Evolutionary conservation across 2,797 vertebrate species (phyloP).

Genomic region (Macropodus opercularis): DNA sequence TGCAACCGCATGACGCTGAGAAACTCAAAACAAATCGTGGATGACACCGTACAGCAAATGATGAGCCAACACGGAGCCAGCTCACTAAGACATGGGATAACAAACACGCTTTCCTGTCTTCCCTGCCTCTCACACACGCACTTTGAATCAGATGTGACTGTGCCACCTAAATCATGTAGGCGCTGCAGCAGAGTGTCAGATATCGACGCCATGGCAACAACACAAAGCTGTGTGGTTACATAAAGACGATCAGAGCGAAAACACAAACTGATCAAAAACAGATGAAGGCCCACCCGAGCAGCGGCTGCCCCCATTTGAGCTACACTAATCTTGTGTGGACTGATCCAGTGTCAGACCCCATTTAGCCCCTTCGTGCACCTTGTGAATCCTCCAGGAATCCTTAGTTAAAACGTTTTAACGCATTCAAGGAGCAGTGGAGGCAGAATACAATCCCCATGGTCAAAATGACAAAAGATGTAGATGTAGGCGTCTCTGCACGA

Average conservation of each 20-base stretch:
- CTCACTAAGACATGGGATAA: conserved; percentile 24
- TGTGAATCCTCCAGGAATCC: not conserved
- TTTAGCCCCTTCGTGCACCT: not conserved
- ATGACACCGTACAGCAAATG: not conserved
- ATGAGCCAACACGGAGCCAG: conserved; percentile 12
- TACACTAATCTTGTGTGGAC: not conserved
- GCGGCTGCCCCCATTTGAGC: conserved; percentile 10
- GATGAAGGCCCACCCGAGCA: conserved; percentile 28
- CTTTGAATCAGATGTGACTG: conserved; percentile 61
- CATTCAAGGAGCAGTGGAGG: not conserved
- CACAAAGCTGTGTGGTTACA: conserved; percentile 66
- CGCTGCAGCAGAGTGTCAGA: conserved; percentile 65
- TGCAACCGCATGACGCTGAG: not conserved
- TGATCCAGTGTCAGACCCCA: not conserved
- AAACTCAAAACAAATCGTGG: too few relatives aligned
- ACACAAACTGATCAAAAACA: conserved; percentile 41
- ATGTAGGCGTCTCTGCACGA: not conserved
- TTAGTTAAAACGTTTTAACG: not conserved
- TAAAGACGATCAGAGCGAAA: conserved; percentile 54
- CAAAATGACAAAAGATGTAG: not conserved
- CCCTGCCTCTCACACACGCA: conserved; percentile 47
- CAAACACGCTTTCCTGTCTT: conserved; percentile 42
- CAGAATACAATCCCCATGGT: not conserved
- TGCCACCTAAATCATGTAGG: conserved; percentile 72
- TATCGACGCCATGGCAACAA: conserved; percentile 75